Evolutionary conservation across 2,113 vertebrate species (phyloP).

Genomic region (Oostethus manadensis): DNA sequence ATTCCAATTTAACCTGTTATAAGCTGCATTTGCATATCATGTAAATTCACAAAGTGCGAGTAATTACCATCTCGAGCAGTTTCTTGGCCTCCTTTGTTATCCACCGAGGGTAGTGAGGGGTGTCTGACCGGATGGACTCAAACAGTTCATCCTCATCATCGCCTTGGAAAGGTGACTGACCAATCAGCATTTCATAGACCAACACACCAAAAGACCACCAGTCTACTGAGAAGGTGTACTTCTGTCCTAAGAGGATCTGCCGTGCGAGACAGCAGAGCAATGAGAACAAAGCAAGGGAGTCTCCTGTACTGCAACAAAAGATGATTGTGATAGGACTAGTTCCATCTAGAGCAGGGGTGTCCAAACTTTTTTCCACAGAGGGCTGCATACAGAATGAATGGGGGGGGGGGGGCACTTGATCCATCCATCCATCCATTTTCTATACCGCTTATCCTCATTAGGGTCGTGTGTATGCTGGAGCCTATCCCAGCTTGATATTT

Average conservation of each 20-base stretch:
- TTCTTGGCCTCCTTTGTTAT: conserved; percentile 88
- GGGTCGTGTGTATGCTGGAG: too few relatives aligned
- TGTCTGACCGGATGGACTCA: conserved; percentile 88
- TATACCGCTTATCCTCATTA: too few relatives aligned
- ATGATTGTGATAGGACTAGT: not conserved
- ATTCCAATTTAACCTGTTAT: too few relatives aligned
- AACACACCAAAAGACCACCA: conserved; percentile 99
- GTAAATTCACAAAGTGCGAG: not conserved
- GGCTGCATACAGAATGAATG: too few relatives aligned
- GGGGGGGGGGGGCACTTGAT: too few relatives aligned
- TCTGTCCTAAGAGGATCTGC: conserved; percentile 87
- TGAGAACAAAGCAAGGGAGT: not conserved
- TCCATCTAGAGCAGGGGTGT: not conserved
- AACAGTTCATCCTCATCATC: conserved; percentile 97
- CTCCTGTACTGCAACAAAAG: not conserved
- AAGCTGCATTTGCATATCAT: too few relatives aligned
- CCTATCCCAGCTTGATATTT: too few relatives aligned
- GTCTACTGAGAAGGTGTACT: conserved; percentile 95
- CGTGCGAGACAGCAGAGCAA: conserved; percentile 13
- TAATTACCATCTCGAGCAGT: conserved; percentile 82
- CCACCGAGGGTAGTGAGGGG: conserved; percentile 90
- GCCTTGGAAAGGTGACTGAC: conserved; percentile 95
- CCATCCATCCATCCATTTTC: too few relatives aligned
- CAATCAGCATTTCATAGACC: conserved; percentile 96
- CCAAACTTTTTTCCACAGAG: too few relatives aligned